A percentile compares a stretch with the other conserved stretches of the same genome.
Conservation (phyloP, 92 coral and sea anemone species). For the Umimayanthus chanpuru region DNA sequence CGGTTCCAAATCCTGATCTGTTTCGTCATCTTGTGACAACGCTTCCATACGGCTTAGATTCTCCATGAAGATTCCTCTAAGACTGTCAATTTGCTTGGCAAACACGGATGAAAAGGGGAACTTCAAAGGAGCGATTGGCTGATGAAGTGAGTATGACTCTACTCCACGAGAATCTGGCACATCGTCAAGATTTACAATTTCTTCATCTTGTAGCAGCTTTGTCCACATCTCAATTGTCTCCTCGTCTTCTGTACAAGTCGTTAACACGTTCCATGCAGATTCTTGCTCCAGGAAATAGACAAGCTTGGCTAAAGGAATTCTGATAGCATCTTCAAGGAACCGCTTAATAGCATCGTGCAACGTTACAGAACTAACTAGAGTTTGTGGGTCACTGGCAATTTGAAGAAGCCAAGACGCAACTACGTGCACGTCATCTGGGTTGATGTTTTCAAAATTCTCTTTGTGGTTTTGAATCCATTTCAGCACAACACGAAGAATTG, state of each 20-base stretch:
- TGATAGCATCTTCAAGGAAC: conserved; percentile 28
- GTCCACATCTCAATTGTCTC: conserved; percentile 19
- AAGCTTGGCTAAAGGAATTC: conserved; percentile 48
- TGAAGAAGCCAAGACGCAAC: too few relatives aligned
- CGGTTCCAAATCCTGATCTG: not conserved
- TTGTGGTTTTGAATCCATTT: conserved; percentile 38
- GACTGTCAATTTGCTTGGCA: conserved; percentile 40
- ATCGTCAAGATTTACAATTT: conserved; percentile 49
- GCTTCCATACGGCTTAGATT: conserved; percentile 4
- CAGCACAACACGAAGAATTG: conserved; percentile 35
- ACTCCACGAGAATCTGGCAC: conserved; percentile 57
- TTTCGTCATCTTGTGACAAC: conserved; percentile 10
- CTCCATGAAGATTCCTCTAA: conserved; percentile 31
- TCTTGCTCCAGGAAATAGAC: conserved; percentile 4
- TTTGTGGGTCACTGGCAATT: too few relatives aligned
- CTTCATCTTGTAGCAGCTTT: conserved; percentile 42
- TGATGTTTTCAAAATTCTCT: not conserved
- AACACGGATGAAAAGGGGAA: conserved; percentile 17
- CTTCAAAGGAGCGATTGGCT: conserved; percentile 28
- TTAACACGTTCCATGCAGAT: conserved; percentile 14
- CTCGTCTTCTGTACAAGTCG: not conserved
- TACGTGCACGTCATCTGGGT: too few relatives aligned
- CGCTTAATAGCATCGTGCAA: not conserved
- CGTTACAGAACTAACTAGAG: too few relatives aligned
- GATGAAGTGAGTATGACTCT: conserved; percentile 42